Percentiles rank a stretch among this genome's conserved stretches.
These are phyloP conservation scores for Chrysogorgia sp. DNA, from an alignment of 92 coral and sea anemone species.

Conservation along the genomic window DNA sequence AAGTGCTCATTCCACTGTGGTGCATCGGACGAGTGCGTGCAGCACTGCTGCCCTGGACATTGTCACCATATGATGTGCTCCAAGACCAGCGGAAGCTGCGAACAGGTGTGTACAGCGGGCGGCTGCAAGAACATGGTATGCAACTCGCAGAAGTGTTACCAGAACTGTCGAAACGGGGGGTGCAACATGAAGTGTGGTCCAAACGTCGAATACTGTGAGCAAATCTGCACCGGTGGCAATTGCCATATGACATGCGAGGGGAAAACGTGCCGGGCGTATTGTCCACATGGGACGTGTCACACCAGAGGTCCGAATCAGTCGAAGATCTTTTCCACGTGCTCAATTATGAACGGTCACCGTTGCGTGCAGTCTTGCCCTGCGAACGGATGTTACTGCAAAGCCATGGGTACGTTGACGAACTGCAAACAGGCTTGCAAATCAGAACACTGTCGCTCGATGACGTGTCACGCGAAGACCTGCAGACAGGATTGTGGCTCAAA, in stretches of 20 bases:
- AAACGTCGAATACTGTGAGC: slow-evolving; percentile 38
- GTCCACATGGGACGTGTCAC: slow-evolving; percentile 30
- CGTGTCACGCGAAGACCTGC: slow-evolving; percentile 27
- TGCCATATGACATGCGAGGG: slow-evolving; percentile 42
- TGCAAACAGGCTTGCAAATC: slow-evolving; percentile 38
- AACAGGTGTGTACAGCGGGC: slow-evolving; percentile 32
- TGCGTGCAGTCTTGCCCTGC: slow-evolving; percentile 34
- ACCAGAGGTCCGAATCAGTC: slow-evolving; percentile 27
- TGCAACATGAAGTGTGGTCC: slow-evolving; percentile 51
- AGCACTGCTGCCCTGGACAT: slow-evolving; percentile 43
- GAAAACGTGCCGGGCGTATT: slow-evolving; percentile 45
- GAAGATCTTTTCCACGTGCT: not conserved
- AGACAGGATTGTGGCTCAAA: slow-evolving; percentile 31
- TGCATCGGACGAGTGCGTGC: slow-evolving; percentile 29
- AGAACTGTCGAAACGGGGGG: slow-evolving; percentile 45
- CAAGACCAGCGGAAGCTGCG: slow-evolving; percentile 6
- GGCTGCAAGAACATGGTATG: slow-evolving; percentile 40
- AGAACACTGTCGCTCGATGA: slow-evolving; percentile 4
- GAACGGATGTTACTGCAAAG: slow-evolving; percentile 35
- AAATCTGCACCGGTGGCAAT: slow-evolving; percentile 38
- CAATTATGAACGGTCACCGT: not conserved
- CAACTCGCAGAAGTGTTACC: slow-evolving; percentile 16
- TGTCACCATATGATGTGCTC: slow-evolving; percentile 41
- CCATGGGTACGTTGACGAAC: not conserved
- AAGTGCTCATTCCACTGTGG: slow-evolving; percentile 40